Evolutionary conservation across 1,140 invertebrate species (phyloP).

Genomic region (Nebria ingens): DNA sequence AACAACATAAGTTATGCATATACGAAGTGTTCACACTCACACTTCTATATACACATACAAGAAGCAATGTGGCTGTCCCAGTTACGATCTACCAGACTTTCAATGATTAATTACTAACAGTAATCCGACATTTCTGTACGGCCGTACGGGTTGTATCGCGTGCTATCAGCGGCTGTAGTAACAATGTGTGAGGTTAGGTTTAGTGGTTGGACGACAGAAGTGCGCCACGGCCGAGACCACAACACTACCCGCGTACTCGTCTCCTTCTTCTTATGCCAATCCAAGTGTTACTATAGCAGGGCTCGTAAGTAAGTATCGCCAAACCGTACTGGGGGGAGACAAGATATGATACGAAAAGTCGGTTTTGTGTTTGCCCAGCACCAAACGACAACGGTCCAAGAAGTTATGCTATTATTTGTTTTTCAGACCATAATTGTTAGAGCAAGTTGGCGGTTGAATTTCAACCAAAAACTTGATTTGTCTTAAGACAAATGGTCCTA

Average conservation of each 20-base stretch:
- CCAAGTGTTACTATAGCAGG: background rate
- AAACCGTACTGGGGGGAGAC: too few species aligned
- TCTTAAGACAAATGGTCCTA: too few species aligned
- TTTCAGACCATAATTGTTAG: too few species aligned
- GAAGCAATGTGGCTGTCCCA: background rate
- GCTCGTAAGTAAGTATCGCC: background rate
- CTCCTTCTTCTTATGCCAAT: background rate
- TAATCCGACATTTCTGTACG: background rate
- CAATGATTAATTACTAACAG: background rate
- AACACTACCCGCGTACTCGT: too few species aligned
- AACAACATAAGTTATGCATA: background rate
- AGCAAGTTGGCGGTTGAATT: too few species aligned
- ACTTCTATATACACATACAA: too few species aligned
- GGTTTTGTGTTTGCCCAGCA: background rate
- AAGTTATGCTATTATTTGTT: too few species aligned
- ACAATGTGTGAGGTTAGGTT: background rate
- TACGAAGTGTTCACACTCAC: background rate
- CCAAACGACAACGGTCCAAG: too few species aligned
- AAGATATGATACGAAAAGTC: background rate
- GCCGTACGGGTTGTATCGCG: background rate
- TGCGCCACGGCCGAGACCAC: background rate
- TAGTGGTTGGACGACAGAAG: background rate
- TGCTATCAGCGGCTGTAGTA: background rate
- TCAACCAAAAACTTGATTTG: too few species aligned
- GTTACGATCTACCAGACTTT: background rate